Evolutionary conservation across 2,888 invertebrate species (phyloP), one percentile per base, ranked within the genome.

Genomic region (Macrophya annulata): DNA sequence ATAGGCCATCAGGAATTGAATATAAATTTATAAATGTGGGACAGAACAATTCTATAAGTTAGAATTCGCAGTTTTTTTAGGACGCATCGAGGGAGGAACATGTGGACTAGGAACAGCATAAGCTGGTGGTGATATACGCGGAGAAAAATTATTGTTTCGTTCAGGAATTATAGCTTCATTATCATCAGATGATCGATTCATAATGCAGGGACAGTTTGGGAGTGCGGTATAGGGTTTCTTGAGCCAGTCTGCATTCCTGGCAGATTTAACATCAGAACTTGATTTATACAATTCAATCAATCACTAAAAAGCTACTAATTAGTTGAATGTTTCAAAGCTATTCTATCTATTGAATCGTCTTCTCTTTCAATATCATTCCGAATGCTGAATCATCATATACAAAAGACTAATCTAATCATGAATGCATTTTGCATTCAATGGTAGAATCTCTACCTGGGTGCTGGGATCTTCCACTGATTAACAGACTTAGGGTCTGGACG

Each of bases 141-240:
- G 45, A 37, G 83, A 83, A 12, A 21, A 62, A 68, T 83, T 83
- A 48, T 71, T 51, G 51, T 65, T 83, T 40, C 48, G 21, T 48
- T 83, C 48, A 83, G 37, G 68, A 83, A 43, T n/a, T 83, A 83
- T 48, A 17, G 31, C 10, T 37, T n/a, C 83, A 21, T 45, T 48
- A 71, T 17, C 68, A 83, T 83, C 48, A 12, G 68, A 51, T 17
- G 65, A 37, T 83, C 71, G 83, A 68, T 71, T 83, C 83, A 48
- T 83, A 68, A 68, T 40, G 37, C 83, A 83, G 48, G 83, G 31
- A 83, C 83, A 83, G 62, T 86, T 62, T 62, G 87, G 87, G 85
- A 88, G 87, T 82, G 88, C 86, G 86, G 87, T 88, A 84, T 88
- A 89, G 37, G 89, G 88, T 87, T 90, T 90, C 89, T 87, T 89